phyloP scores from a whole-genome alignment of 2,797 vertebrate genomes.

The Sparus aurata region DNA sequence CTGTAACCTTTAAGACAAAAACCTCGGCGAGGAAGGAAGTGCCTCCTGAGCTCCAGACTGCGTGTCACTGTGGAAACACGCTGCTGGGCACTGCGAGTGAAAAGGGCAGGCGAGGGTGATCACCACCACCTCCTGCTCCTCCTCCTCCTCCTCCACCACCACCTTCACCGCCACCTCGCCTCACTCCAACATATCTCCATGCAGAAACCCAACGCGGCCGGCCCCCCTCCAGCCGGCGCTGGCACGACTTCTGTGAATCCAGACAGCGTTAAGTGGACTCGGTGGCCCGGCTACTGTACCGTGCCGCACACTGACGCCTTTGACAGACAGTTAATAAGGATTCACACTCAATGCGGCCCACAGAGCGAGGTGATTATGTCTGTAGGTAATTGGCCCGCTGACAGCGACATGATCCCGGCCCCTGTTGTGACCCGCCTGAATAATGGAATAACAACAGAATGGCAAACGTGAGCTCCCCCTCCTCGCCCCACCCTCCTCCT shows the following conservation, averaged over 20 bases:
- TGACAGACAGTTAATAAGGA: constrained; percentile 83
- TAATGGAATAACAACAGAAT: constrained; percentile 79
- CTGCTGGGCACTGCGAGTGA: constrained; percentile 32
- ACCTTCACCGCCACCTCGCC: constrained; percentile 5
- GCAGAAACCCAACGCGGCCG: not conserved
- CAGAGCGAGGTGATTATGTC: constrained; percentile 76
- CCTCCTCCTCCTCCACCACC: not conserved
- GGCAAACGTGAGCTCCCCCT: constrained; percentile 52
- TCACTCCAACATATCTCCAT: constrained; percentile 12
- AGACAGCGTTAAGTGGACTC: constrained; percentile 50
- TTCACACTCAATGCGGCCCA: constrained; percentile 68
- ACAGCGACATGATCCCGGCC: constrained; percentile 67
- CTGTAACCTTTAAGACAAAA: constrained; percentile 65
- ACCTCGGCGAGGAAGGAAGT: constrained; percentile 2
- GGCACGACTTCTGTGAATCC: constrained; percentile 18
- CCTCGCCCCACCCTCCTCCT: too few relatives aligned
- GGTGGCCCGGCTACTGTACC: constrained; percentile 49
- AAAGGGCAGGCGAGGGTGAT: constrained; percentile 45
- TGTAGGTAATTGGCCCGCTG: constrained; percentile 74
- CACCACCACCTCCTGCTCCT: constrained; percentile 1
- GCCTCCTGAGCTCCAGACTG: constrained; percentile 27
- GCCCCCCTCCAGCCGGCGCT: constrained; percentile 22
- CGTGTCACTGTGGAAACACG: constrained; percentile 32
- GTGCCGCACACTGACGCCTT: constrained; percentile 53
- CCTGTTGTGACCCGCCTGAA: constrained; percentile 75